Evolutionary conservation across 2,888 invertebrate species (phyloP).

Genomic region (Incurvaria masculella): DNA sequence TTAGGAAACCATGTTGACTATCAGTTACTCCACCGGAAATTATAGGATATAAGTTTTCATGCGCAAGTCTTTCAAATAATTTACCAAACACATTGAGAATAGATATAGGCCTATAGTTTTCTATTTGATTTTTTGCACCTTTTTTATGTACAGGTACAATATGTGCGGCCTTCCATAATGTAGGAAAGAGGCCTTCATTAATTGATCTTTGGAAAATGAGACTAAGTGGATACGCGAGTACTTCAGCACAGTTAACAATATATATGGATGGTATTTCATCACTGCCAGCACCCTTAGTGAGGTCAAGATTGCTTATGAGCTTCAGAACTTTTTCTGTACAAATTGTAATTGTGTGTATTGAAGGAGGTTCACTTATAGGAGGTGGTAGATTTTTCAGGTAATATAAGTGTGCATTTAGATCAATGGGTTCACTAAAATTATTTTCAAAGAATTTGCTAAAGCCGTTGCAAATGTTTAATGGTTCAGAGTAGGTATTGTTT

Average conservation of each 20-base stretch:
- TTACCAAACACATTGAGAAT: background rate
- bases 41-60: too few species aligned
- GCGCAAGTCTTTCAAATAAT: too few species aligned
- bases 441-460: background rate
- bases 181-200: background rate
- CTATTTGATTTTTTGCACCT: background rate
- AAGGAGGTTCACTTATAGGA: background rate
- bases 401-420: background rate
- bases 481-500: background rate
- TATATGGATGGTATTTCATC: constrained; percentile 1
- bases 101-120: constrained; percentile 1
- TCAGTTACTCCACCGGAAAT: too few species aligned
- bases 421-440: background rate
- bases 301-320: background rate
- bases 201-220: constrained; percentile 5
- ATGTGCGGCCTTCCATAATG: background rate
- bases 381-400: too few species aligned
- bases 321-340: background rate
- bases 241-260: background rate
- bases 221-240: background rate
- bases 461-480: background rate
- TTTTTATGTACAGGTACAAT: constrained; percentile 2
- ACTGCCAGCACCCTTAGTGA: constrained; percentile 3
- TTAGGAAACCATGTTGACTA: background rate
- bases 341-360: background rate